These are phyloP conservation scores for Orthosia cruda DNA, from an alignment of 2,888 invertebrate genomes.

Conservation along the genomic window DNA sequence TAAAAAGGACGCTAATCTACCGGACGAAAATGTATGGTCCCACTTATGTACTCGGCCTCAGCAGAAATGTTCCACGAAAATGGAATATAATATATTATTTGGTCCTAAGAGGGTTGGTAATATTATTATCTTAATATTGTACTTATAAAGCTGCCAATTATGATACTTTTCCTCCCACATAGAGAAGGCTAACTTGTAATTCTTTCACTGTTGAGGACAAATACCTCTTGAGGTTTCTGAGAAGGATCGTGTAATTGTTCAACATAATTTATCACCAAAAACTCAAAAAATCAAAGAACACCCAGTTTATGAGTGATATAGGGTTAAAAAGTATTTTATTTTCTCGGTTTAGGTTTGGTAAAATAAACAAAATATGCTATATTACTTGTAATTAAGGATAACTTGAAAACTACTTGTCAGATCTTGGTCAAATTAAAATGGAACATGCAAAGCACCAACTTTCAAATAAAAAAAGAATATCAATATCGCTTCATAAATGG, in stretches of 20 bases:
- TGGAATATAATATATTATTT: constrained; percentile 41
- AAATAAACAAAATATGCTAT: no score
- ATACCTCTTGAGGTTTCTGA: background rate
- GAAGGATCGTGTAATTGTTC: background rate
- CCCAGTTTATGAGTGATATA: no score
- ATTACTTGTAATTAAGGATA: no score
- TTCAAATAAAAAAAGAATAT: no score
- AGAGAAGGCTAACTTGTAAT: background rate
- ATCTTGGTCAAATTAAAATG: no score
- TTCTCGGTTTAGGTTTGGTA: no score
- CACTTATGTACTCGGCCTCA: constrained; percentile 29
- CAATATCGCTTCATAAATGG: no score
- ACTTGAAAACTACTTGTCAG: no score
- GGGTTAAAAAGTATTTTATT: no score
- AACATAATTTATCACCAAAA: no score
- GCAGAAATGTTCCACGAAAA: constrained; percentile 20
- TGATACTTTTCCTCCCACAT: background rate
- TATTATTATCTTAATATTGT: constrained; percentile 4
- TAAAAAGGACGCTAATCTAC: constrained; percentile 46
- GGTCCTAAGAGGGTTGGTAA: background rate
- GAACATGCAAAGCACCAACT: no score
- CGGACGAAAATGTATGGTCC: constrained; percentile 24
- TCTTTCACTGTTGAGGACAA: background rate
- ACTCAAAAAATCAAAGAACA: no score
- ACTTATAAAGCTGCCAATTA: constrained; percentile 13